Conservation (phyloP, 2,113 vertebrate species). For the Garra rufa region DNA sequence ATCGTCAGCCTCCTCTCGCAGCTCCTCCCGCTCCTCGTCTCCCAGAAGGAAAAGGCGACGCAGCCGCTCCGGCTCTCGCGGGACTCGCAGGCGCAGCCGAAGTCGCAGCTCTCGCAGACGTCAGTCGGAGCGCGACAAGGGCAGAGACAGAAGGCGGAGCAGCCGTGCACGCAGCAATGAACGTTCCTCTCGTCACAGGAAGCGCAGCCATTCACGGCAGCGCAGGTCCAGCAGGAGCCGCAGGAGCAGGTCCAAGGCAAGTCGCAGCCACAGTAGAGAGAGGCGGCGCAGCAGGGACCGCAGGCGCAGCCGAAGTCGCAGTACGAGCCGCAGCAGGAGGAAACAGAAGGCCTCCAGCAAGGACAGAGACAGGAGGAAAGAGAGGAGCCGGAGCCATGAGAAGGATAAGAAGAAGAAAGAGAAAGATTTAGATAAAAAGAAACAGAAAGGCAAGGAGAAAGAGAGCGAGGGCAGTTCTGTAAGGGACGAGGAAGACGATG, state of each 20-base stretch:
- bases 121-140: constrained; percentile 81
- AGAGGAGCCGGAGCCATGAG: constrained; percentile 84
- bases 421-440: constrained; percentile 78
- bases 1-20: constrained; percentile 90
- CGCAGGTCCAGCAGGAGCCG: constrained; percentile 74
- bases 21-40: constrained; percentile 75
- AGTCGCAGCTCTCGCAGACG: constrained; percentile 85
- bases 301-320: constrained; percentile 80
- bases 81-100: constrained; percentile 80
- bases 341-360: constrained; percentile 88
- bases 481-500: constrained; percentile 80
- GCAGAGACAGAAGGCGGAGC: constrained; percentile 83
- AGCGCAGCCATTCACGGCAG: constrained; percentile 78
- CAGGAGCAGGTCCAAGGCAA: constrained; percentile 83
- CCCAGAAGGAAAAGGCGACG: constrained; percentile 87
- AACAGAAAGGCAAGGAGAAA: constrained; percentile 86
- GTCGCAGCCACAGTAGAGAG: constrained; percentile 83
- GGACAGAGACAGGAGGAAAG: constrained; percentile 86
- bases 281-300: constrained; percentile 79
- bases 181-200: constrained; percentile 79
- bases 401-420: constrained; percentile 93
- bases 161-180: constrained; percentile 81
- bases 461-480: constrained; percentile 74
- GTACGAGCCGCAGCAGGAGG: constrained; percentile 78
- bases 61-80: constrained; percentile 80